These are phyloP conservation scores for Pediacus dermestoides DNA, from an alignment of 2,888 invertebrate genomes.

Conservation along the genomic window DNA sequence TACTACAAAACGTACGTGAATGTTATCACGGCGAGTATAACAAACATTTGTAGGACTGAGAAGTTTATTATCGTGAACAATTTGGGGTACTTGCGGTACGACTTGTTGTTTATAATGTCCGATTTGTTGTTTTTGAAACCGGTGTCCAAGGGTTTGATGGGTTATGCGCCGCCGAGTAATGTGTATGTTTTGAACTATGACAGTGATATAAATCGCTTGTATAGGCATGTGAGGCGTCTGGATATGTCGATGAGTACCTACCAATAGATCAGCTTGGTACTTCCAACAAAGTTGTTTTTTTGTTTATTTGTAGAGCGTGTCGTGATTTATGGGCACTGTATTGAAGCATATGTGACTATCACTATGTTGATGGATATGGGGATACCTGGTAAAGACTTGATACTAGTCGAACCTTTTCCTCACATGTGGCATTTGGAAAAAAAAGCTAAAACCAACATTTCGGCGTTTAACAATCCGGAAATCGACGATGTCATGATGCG, in stretches of 20 bases:
- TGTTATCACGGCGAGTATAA: constrained; percentile 59
- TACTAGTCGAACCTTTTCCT: constrained; percentile 58
- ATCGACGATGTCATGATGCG: constrained; percentile 54
- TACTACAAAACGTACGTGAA: constrained; percentile 64
- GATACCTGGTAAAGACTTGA: constrained; percentile 55
- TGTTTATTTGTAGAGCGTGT: constrained; percentile 44
- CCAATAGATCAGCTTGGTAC: too few species aligned
- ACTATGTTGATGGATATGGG: constrained; percentile 60
- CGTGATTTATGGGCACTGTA: constrained; percentile 65
- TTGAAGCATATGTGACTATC: constrained; percentile 65
- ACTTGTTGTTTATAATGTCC: constrained; percentile 54
- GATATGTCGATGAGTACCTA: too few species aligned
- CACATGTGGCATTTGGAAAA: constrained; percentile 28
- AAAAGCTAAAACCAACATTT: constrained; percentile 24
- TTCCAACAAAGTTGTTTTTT: too few species aligned
- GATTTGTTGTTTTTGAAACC: constrained; percentile 59
- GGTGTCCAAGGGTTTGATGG: too few species aligned
- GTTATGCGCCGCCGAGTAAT: constrained; percentile 57
- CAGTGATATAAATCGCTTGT: constrained; percentile 53
- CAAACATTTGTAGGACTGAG: constrained; percentile 54
- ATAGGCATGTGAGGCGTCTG: too few species aligned
- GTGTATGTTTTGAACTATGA: constrained; percentile 61
- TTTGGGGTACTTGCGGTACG: constrained; percentile 50
- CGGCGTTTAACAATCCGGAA: constrained; percentile 48
- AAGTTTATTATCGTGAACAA: constrained; percentile 57